Evolutionary conservation across 2,888 invertebrate genomes (phyloP).

Genomic region (Esperia sulphurella): DNA sequence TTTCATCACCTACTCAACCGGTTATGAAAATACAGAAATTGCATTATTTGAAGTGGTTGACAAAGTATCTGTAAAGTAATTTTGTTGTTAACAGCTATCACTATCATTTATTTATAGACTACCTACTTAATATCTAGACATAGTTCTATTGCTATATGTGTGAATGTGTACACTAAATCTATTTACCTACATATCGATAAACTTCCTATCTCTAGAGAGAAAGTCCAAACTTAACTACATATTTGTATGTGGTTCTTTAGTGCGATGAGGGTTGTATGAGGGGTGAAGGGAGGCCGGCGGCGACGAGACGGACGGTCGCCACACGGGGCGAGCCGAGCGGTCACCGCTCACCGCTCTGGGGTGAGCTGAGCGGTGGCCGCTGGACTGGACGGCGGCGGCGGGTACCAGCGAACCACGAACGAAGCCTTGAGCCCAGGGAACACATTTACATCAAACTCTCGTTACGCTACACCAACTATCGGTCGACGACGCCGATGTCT

Average conservation of each 20-base stretch:
- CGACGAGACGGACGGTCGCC: constrained; percentile 47
- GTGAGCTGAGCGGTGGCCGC: constrained; percentile 23
- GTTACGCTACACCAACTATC: constrained; percentile 47
- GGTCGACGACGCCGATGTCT: constrained; percentile 21
- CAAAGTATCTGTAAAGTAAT: too few relatives aligned
- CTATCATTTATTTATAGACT: too few relatives aligned
- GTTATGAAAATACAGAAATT: too few relatives aligned
- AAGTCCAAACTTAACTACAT: constrained; percentile 41
- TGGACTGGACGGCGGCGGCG: constrained; percentile 33
- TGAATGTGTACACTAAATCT: constrained; percentile 1
- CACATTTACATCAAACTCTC: constrained; percentile 69
- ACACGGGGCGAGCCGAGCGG: constrained; percentile 18
- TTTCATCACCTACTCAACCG: too few relatives aligned
- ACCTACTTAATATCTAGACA: neutral
- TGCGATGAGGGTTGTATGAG: constrained; percentile 23
- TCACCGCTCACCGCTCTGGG: too few relatives aligned
- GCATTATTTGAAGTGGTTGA: too few relatives aligned
- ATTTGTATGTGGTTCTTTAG: constrained; percentile 44
- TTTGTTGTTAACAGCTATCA: too few relatives aligned
- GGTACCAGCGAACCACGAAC: constrained; percentile 21
- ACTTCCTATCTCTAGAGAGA: constrained; percentile 23
- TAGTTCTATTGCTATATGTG: neutral
- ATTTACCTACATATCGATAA: constrained; percentile 30
- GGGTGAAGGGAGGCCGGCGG: constrained; percentile 28
- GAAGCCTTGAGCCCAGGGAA: constrained; percentile 14